These are phyloP conservation scores for Plecturocebus donacophilus DNA, from an alignment of 2,113 vertebrate species.

Conservation along the genomic window DNA sequence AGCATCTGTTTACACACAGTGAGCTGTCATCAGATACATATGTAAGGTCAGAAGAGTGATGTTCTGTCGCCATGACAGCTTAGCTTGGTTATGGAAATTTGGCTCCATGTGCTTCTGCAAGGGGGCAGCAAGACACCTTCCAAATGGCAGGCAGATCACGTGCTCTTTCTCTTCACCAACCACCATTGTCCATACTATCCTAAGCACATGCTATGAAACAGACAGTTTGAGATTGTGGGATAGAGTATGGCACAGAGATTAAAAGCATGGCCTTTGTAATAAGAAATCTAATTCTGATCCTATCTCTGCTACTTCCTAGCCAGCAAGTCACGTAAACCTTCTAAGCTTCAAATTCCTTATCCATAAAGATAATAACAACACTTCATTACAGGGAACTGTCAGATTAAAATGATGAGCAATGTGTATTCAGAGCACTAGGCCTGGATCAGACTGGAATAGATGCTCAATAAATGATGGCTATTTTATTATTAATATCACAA, in stretches of 20 bases:
- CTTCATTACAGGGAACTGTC: neutral
- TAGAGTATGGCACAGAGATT: neutral
- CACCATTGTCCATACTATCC: neutral
- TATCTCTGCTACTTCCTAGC: neutral
- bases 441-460: neutral
- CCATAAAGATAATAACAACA: neutral
- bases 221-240: neutral
- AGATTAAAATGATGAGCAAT: neutral
- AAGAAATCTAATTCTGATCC: neutral
- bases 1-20: constrained; percentile 77
- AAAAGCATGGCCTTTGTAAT: neutral
- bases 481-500: neutral
- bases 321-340: neutral
- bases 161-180: neutral
- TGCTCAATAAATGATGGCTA: neutral
- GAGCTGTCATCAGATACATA: constrained; percentile 62
- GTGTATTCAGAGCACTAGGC: neutral
- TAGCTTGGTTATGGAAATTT: constrained; percentile 45
- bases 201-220: neutral
- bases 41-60: constrained; percentile 48
- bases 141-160: neutral
- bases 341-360: neutral
- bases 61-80: neutral
- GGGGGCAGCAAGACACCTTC: neutral
- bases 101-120: constrained; percentile 37